Evolutionary conservation across 2,113 vertebrate species (phyloP).

Genomic region (Myrmecobius fasciatus): DNA sequence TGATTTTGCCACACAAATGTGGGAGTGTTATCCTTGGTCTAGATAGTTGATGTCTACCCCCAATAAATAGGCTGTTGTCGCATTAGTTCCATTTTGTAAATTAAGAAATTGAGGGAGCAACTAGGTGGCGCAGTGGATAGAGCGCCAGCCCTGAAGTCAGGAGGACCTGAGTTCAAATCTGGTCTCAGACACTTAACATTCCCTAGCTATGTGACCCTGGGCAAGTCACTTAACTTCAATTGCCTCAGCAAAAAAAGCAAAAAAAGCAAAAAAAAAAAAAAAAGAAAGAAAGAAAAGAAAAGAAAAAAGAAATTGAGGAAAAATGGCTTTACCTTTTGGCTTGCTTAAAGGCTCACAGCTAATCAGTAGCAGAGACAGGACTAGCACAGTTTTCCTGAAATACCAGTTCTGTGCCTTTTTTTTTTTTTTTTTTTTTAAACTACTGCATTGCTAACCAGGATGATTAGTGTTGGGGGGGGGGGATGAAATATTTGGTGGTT

Average conservation of each 20-base stretch:
- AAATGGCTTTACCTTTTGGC: not conserved
- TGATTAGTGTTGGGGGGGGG: not conserved
- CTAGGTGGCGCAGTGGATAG: no score
- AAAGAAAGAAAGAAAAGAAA: no score
- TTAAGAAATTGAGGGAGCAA: no score
- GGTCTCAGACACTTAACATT: no score
- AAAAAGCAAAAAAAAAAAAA: no score
- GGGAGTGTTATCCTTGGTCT: not conserved
- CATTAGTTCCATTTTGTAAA: not conserved
- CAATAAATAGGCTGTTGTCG: not conserved
- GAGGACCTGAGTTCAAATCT: no score
- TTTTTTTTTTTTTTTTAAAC: not conserved
- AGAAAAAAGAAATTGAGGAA: not conserved
- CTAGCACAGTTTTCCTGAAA: not conserved
- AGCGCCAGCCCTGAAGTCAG: no score
- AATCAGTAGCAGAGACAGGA: not conserved
- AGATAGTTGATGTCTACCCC: not conserved
- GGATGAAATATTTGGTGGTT: not conserved
- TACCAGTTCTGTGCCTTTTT: not conserved
- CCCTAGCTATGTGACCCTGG: no score
- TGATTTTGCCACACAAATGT: not conserved
- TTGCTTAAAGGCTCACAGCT: not conserved
- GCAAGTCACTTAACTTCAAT: no score
- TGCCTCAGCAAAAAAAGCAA: no score
- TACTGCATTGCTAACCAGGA: not conserved